A percentile compares a stretch with the other conserved stretches of the same genome.
Evolutionary conservation across 2,888 invertebrate species (phyloP).

Genomic region (Athalia rosae): DNA sequence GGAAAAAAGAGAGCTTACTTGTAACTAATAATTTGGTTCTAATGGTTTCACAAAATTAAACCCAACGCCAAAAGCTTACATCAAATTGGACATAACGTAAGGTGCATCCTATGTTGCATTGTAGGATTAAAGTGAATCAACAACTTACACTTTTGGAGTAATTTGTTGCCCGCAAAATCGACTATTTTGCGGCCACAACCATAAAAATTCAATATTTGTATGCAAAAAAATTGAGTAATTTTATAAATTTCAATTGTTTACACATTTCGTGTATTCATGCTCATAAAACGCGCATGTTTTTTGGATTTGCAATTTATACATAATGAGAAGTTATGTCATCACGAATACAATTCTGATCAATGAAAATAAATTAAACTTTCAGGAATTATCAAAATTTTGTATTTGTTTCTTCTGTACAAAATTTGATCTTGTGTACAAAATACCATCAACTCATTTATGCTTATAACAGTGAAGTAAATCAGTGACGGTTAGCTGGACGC

Average conservation of each 20-base stretch:
- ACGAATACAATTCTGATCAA: no score
- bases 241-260: slow-evolving; percentile 1
- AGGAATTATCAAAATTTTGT: not conserved
- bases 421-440: not conserved
- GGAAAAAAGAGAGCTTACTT: slow-evolving; percentile 56
- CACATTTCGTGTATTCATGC: slow-evolving; percentile 7
- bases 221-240: not conserved
- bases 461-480: no score
- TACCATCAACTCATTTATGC: not conserved
- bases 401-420: slow-evolving; percentile 1
- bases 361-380: no score
- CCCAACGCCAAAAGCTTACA: not conserved
- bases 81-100: not conserved
- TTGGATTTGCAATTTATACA: no score
- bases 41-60: not conserved
- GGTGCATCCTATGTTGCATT: not conserved
- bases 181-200: not conserved
- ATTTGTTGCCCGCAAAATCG: no score
- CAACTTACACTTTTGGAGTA: not conserved
- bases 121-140: not conserved
- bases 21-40: not conserved
- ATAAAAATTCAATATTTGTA: slow-evolving; percentile 52
- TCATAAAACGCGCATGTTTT: slow-evolving; percentile 8
- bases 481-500: no score
- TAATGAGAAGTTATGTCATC: no score